Evolutionary conservation across 2,888 invertebrate genomes (phyloP).

Genomic region (Meiosimyza platycephala): DNA sequence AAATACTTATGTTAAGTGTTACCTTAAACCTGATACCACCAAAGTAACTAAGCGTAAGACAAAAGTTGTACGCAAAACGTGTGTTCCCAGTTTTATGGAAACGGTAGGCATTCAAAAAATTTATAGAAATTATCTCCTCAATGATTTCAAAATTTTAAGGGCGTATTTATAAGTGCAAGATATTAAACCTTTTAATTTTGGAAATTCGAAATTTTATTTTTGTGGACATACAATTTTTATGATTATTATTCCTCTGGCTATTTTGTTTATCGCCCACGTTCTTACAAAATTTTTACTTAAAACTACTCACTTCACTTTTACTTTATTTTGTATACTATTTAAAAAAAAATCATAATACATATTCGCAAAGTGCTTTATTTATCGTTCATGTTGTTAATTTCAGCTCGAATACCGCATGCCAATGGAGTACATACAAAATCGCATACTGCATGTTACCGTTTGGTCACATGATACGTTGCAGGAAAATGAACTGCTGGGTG

Average conservation of each 20-base stretch:
- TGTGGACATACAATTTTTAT: too few relatives aligned
- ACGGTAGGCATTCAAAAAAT: conserved; percentile 72
- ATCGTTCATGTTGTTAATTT: conserved; percentile 15
- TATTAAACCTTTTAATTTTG: too few relatives aligned
- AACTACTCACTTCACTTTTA: conserved; percentile 2
- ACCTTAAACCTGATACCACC: conserved; percentile 90
- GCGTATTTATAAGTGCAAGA: too few relatives aligned
- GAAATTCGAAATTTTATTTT: not conserved
- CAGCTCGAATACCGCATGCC: conserved; percentile 91
- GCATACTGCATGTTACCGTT: conserved; percentile 89
- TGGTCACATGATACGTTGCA: conserved; percentile 95
- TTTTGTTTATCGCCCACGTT: too few relatives aligned
- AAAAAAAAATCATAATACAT: not conserved
- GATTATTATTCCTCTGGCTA: too few relatives aligned
- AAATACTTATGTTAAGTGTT: conserved; percentile 90
- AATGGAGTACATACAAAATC: conserved; percentile 78
- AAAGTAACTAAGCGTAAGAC: conserved; percentile 97
- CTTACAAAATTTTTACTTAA: too few relatives aligned
- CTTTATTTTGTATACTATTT: not conserved
- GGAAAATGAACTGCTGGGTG: conserved; percentile 94
- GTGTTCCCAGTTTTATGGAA: conserved; percentile 98
- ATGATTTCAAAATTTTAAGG: too few relatives aligned
- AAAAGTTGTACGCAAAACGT: conserved; percentile 89
- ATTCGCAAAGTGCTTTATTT: not conserved
- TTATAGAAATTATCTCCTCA: too few relatives aligned